These are phyloP conservation scores for Tyria jacobaeae DNA, from an alignment of 2,888 invertebrate species.

Conservation along the genomic window DNA sequence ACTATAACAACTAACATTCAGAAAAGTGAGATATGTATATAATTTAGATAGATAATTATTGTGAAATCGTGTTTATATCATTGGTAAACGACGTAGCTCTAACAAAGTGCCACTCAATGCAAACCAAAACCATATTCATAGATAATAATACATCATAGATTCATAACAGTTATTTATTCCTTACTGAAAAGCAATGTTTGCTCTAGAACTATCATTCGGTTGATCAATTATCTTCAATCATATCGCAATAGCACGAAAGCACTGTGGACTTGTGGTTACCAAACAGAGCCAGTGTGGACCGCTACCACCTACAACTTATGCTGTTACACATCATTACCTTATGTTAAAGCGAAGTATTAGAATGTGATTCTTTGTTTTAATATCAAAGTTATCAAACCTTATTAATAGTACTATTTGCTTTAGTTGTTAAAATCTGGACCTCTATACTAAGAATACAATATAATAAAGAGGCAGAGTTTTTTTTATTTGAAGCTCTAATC, in stretches of 20 bases:
- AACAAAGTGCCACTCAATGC: not conserved
- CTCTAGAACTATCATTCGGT: conserved; percentile 57
- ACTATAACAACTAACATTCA: too few species aligned
- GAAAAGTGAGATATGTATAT: too few species aligned
- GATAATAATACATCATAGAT: conserved; percentile 25
- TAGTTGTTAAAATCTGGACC: too few species aligned
- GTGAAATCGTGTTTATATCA: not conserved
- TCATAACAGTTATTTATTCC: too few species aligned
- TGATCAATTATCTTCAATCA: conserved; percentile 63
- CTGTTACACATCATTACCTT: conserved; percentile 9
- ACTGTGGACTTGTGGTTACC: conserved; percentile 48
- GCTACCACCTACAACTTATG: conserved; percentile 52
- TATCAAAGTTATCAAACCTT: not conserved
- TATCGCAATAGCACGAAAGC: conserved; percentile 46
- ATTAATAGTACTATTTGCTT: not conserved
- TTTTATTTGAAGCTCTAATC: too few species aligned
- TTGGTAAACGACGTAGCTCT: not conserved
- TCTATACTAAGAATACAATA: too few species aligned
- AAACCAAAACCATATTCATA: conserved; percentile 14
- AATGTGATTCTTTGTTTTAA: not conserved
- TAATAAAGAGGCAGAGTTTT: too few species aligned
- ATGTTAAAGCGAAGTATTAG: conserved; percentile 16
- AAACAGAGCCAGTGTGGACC: conserved; percentile 49
- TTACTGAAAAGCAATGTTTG: conserved; percentile 45
- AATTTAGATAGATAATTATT: not conserved